Percentiles rank a stretch among this genome's conserved stretches.
These are phyloP conservation scores for Antrozous pallidus DNA, from an alignment of 2,797 vertebrate species.

Conservation along the genomic window DNA sequence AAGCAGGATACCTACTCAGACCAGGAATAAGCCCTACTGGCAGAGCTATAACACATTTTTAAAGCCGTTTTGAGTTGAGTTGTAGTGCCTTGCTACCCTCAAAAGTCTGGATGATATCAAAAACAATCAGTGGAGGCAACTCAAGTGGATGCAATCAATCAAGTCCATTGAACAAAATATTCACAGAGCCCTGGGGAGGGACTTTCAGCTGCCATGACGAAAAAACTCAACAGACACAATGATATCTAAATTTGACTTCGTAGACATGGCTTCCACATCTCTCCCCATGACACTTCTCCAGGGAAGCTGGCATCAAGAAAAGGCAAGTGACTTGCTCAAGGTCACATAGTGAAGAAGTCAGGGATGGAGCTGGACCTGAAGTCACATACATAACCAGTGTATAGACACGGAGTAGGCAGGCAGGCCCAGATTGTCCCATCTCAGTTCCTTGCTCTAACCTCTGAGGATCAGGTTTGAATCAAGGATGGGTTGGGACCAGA, in stretches of 20 bases:
- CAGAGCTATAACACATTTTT: background rate
- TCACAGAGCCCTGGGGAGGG: background rate
- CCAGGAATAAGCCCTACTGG: background rate
- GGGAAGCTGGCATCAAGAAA: background rate
- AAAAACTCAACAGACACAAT: background rate
- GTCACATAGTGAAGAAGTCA: background rate
- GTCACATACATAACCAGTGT: background rate
- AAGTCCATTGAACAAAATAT: background rate
- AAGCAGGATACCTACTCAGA: background rate
- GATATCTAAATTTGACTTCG: background rate
- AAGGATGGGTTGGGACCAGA: background rate
- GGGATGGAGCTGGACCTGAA: background rate
- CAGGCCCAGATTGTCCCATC: background rate
- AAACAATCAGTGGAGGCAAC: background rate
- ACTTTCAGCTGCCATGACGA: background rate
- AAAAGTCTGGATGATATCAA: background rate
- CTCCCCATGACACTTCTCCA: background rate
- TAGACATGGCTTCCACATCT: background rate
- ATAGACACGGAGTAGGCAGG: background rate
- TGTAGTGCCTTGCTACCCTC: background rate
- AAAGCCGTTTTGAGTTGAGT: background rate
- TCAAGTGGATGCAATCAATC: background rate
- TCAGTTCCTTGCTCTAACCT: background rate
- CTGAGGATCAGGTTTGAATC: background rate
- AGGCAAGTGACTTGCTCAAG: background rate